phyloP scores from a whole-genome alignment of 2,113 vertebrate species.

The Leucopternis melanops region DNA sequence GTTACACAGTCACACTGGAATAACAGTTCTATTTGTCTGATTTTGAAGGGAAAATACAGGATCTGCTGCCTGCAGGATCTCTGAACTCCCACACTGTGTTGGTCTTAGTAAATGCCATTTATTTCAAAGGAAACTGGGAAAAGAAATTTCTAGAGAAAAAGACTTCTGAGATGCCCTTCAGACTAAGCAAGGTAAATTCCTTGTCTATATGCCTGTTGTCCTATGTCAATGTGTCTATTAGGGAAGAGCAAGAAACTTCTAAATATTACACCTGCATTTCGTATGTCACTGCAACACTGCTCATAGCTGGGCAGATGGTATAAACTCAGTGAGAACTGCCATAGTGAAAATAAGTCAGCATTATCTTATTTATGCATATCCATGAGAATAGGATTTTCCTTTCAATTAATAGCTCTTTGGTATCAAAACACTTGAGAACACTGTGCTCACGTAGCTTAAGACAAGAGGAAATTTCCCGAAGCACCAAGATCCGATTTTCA shows the following conservation, averaged over 20 bases:
- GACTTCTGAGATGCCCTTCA: conserved; percentile 80
- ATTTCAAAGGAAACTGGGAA: conserved; percentile 88
- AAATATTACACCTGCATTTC: not conserved
- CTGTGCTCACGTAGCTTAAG: not conserved
- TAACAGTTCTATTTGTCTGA: not conserved
- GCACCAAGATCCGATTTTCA: not conserved
- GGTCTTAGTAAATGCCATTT: conserved; percentile 86
- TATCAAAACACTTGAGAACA: not conserved
- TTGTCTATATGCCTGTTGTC: not conserved
- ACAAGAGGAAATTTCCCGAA: not conserved
- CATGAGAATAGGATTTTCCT: not conserved
- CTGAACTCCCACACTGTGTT: conserved; percentile 69
- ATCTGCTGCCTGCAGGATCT: conserved; percentile 77
- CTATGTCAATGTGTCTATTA: not conserved
- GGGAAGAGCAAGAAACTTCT: not conserved
- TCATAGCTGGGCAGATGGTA: not conserved
- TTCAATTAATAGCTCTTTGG: not conserved
- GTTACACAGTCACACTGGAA: not conserved
- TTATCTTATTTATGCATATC: not conserved
- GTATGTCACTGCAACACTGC: not conserved
- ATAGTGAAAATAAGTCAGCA: not conserved
- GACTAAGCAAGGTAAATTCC: conserved; percentile 74
- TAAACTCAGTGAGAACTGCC: not conserved
- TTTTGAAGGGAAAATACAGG: conserved; percentile 81
- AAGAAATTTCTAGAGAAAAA: conserved; percentile 69